These are phyloP conservation scores for Cyclina sinensis DNA, from an alignment of 1,140 invertebrate genomes.

Conservation along the genomic window DNA sequence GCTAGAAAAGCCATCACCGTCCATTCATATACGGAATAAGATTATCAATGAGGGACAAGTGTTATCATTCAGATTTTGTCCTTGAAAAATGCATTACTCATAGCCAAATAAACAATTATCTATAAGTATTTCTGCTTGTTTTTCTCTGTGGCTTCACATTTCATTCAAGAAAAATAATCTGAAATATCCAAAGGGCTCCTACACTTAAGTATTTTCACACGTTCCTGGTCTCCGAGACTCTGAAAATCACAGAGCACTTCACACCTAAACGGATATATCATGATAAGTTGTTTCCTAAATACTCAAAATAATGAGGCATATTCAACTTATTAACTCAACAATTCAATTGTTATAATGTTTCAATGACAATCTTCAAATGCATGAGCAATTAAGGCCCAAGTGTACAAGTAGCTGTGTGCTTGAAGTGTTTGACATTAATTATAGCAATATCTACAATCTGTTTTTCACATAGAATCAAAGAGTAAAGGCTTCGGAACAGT, in stretches of 20 bases:
- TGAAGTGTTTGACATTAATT: conserved; percentile 41
- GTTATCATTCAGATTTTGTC: not conserved
- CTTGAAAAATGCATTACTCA: conserved; percentile 1
- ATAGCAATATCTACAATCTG: not conserved
- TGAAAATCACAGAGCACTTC: conserved; percentile 39
- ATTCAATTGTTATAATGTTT: conserved; percentile 52
- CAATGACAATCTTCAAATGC: conserved; percentile 59
- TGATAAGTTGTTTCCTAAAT: conserved; percentile 51
- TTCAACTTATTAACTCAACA: conserved; percentile 63
- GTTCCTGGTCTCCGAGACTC: conserved; percentile 16
- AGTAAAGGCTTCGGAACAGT: not conserved
- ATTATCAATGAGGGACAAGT: no score
- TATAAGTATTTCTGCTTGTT: conserved; percentile 1
- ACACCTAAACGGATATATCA: conserved; percentile 57
- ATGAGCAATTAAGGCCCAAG: conserved; percentile 39
- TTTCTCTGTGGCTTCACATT: not conserved
- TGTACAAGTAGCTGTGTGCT: conserved; percentile 19
- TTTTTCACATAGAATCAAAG: conserved; percentile 33
- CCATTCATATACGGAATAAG: no score
- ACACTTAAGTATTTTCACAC: conserved; percentile 58
- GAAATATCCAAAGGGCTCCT: conserved; percentile 16
- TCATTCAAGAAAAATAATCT: not conserved
- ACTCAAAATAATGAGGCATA: conserved; percentile 62
- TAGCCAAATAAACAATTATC: conserved; percentile 3
- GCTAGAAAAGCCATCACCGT: no score